Base-by-base conservation (phyloP, 2,113 vertebrate species). In the Pungitius pungitius region DNA sequence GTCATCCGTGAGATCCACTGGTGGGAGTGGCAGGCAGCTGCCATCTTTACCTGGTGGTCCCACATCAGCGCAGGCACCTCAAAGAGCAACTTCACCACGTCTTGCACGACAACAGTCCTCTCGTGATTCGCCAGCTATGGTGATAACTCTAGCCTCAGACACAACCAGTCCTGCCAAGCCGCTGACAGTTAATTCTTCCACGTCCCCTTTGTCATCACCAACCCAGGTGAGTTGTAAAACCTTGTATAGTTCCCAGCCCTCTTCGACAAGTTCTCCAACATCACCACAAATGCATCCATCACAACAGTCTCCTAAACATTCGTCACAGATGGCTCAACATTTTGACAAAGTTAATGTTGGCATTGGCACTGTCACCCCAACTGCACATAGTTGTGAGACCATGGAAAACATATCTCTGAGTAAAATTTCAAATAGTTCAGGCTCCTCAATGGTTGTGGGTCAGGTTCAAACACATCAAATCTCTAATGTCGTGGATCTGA, bases 331-430 rank as follows among this genome's bases (percentile, higher is more conserved):
- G 84, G 67, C 75, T 58, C 89, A 91, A 75, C 90, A 91, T 79
- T 90, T 89, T 59, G 93, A 94, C 60, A 95, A 95, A 84, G 88
- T 86, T 43, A 92, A 93, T 13, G 40, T 91, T 0, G 83, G 90
- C 0, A 33, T 94, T 75, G 91, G 90, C 0, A 33, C 93, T 0
- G 93, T 94, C 0, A 85, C 91, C 27, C 67, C 95, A 51, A 93
- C 91, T 60, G 88, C 94, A 8, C 94, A 96, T 2, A 87, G 93
- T 87, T 95, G 93, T 91, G 95, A 94, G 27, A 90, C 96, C 3
- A 92, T 94, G 0, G 96, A 98, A 92, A 97, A 96, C 84, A 96
- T 96, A 82, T 96, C 96, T 20, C 86, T 96, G 8, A 97, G 95
- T 91, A 95, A 96, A 86, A 96, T 97, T 62, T 96, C 97, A 61